Percentiles rank a stretch among this genome's conserved stretches.
Conservation (phyloP, 2,113 vertebrate genomes). For the Phoenicopterus ruber region DNA sequence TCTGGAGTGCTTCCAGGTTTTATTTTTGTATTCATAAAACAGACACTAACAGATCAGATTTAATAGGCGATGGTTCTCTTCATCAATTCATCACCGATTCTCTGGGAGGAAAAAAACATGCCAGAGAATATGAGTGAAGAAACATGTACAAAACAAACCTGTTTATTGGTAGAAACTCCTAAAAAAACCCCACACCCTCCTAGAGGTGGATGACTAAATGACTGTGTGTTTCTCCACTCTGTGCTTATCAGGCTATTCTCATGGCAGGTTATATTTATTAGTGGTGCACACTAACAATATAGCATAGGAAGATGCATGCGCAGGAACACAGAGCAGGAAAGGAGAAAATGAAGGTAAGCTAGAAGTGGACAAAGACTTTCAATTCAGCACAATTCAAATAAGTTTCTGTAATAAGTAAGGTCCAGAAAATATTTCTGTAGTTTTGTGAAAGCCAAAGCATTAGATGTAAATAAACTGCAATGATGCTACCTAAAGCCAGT, state of each 20-base stretch:
- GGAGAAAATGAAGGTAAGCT: neutral
- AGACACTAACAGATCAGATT: neutral
- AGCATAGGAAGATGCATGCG: neutral
- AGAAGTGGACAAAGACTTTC: neutral
- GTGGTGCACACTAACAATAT: neutral
- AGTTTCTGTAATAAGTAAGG: neutral
- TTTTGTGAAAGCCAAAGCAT: neutral
- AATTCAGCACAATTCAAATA: neutral
- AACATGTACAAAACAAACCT: neutral
- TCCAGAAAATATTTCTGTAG: neutral
- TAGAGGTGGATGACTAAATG: neutral
- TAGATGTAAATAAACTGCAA: neutral
- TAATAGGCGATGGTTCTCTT: neutral
- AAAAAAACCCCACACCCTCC: neutral
- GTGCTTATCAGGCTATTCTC: neutral
- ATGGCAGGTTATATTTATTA: neutral
- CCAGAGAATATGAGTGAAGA: neutral
- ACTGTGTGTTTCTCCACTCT: neutral
- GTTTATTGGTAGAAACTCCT: neutral
- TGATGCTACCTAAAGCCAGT: neutral
- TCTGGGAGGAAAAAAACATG: neutral
- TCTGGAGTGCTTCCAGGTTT: neutral
- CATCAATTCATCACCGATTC: neutral
- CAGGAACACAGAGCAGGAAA: neutral
- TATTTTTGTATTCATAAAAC: neutral